Evolutionary conservation across 2,797 vertebrate species (phyloP).

Genomic region (Chelonia mydas): DNA sequence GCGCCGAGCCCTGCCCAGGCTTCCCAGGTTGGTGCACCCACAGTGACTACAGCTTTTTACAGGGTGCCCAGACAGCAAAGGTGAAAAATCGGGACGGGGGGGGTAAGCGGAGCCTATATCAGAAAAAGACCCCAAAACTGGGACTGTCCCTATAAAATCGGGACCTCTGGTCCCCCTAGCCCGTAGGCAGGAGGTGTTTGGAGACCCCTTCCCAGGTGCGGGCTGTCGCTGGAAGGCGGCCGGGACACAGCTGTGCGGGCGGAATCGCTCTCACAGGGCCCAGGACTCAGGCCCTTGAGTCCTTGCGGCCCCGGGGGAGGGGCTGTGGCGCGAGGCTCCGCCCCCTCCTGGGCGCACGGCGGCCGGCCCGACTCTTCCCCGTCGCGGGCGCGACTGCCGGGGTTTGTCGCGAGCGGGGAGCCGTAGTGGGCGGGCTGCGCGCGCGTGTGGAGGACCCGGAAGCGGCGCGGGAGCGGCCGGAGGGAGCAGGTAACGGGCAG

Average conservation of each 20-base stretch:
- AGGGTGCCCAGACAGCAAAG: too few relatives aligned
- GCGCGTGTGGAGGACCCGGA: background rate
- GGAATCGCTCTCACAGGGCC: too few relatives aligned
- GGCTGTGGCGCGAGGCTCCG: background rate
- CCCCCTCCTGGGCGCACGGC: rapidly evolving
- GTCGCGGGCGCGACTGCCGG: background rate
- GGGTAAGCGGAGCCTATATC: too few relatives aligned
- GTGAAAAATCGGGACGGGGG: too few relatives aligned
- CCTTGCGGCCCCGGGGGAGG: background rate
- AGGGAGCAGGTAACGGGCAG: background rate
- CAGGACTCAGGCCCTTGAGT: too few relatives aligned
- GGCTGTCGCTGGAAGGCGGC: too few relatives aligned
- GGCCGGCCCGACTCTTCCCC: background rate
- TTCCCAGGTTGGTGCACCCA: too few relatives aligned
- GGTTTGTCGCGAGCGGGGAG: background rate
- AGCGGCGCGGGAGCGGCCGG: background rate
- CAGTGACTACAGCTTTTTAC: too few relatives aligned
- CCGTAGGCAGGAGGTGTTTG: background rate
- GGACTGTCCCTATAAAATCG: too few relatives aligned
- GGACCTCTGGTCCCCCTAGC: too few relatives aligned
- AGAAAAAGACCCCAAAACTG: too few relatives aligned
- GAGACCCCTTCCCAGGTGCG: background rate
- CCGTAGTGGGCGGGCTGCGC: background rate
- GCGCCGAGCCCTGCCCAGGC: too few relatives aligned
- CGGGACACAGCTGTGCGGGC: background rate